Evolutionary conservation across 2,888 invertebrate genomes (phyloP).

Genomic region (Oscheius onirici): DNA sequence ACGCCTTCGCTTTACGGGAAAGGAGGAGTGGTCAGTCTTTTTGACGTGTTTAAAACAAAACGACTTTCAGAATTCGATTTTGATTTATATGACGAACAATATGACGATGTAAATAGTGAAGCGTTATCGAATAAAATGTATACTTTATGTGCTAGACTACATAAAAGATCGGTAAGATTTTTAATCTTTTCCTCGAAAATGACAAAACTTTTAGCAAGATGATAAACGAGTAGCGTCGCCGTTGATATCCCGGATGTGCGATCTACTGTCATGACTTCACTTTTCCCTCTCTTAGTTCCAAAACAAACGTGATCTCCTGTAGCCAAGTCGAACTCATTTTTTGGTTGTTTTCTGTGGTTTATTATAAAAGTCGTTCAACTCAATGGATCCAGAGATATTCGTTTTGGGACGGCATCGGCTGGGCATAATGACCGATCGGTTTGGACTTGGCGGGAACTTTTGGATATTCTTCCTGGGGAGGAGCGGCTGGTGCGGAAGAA

Average conservation of each 20-base stretch:
- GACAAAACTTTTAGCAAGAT: not conserved
- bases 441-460: constrained; percentile 13
- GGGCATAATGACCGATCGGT: constrained; percentile 2
- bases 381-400: constrained; percentile 49
- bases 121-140: constrained; percentile 24
- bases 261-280: constrained; percentile 14
- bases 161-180: constrained; percentile 22
- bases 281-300: not conserved
- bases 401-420: constrained; percentile 26
- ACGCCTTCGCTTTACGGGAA: constrained; percentile 22
- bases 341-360: constrained; percentile 4
- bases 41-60: not conserved
- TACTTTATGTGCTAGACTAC: constrained; percentile 25
- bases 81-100: constrained; percentile 27
- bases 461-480: constrained; percentile 22
- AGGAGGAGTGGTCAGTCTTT: constrained; percentile 5
- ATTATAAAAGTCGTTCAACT: constrained; percentile 11
- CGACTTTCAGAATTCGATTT: constrained; percentile 17
- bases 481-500: constrained; percentile 31
- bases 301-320: constrained; percentile 24
- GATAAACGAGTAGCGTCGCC: constrained; percentile 23
- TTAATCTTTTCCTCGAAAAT: not conserved
- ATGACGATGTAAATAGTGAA: constrained; percentile 27
- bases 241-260: constrained; percentile 19
- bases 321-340: constrained; percentile 16